phyloP scores from a whole-genome alignment of 1,140 invertebrate species.

The Hyphantria cunea region DNA sequence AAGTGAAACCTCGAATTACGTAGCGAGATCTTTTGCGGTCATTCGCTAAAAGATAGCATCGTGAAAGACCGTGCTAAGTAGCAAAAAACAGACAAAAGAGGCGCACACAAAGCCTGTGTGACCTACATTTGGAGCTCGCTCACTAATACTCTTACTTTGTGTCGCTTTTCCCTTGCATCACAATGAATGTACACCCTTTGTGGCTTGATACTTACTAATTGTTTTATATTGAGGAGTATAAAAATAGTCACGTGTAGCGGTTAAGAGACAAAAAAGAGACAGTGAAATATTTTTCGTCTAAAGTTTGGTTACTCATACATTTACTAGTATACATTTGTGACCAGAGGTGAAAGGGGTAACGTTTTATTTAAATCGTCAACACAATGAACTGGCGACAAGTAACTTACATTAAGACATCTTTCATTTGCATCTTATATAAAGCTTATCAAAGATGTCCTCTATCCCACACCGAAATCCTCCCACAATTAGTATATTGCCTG shows the following conservation, averaged over 20 bases:
- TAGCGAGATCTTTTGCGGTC: conserved; percentile 39
- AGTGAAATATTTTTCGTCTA: not conserved
- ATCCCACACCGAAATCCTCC: too few relatives aligned
- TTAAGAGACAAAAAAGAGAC: not conserved
- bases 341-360: too few relatives aligned
- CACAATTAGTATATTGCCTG: too few relatives aligned
- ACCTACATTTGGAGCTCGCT: conserved; percentile 54
- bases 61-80: conserved; percentile 44
- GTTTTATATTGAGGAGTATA: conserved; percentile 15
- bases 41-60: conserved; percentile 42
- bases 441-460: too few relatives aligned
- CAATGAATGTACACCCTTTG: conserved; percentile 32
- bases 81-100: conserved; percentile 65
- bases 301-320: not conserved
- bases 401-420: too few relatives aligned
- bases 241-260: not conserved
- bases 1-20: conserved; percentile 17
- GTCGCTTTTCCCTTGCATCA: conserved; percentile 35
- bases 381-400: too few relatives aligned
- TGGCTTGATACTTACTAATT: conserved; percentile 14
- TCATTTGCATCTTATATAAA: too few relatives aligned
- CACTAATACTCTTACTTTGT: conserved; percentile 68
- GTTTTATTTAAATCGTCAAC: too few relatives aligned
- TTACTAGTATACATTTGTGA: too few relatives aligned
- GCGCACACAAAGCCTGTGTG: conserved; percentile 54